Evolutionary conservation across 1,140 invertebrate genomes (phyloP), one percentile per base, ranked within the genome.

Genomic region (Choristoneura fumiferana): DNA sequence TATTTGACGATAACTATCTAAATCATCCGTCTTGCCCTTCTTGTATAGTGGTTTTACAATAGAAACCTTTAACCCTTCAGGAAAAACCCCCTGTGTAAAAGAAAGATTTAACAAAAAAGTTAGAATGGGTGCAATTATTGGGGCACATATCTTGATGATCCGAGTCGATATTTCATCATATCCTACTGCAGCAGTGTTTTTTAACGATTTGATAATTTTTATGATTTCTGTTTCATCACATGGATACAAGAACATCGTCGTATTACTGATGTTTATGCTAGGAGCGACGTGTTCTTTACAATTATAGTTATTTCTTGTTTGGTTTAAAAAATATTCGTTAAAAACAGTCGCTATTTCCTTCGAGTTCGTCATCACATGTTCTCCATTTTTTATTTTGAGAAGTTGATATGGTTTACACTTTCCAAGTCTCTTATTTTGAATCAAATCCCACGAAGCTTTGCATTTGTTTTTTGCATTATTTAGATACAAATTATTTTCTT

Each of bases 1-100:
- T 13, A 57, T 57, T n/a, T 37, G 54, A 15, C 54, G 15, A 40
- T 57, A 57, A 12, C 40, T 57, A 8, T 57, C 18, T 18, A 57
- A 17, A 10, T 55, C 22, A 10, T 39, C 36, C 14, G 9, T 55
- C 12, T 55, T 33, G 4, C 37, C 54, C 37, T 55, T 55, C 18
- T 55, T 55, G 22, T 18, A 10, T 4, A 54, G 8, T 6, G 52
- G 52, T 54, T 37, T 55, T 38, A 55, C 35, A 8, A 57, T 14
- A 10, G 38, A 18, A 3, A 12, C 4, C 12, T 57, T 57, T 10
- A 57, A 33, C 5, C 8, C 5, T 6, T 39, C 37, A 10, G 36
- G 54, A 22, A 57, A 57, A 10, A 40, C 12, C 4, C 15, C 54
- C 12, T 43, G 12, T 43, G n/a, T 15, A 33, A 57, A 40, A 14